Base-by-base conservation (phyloP, 2,797 vertebrate genomes). In the Gallinago stenura region DNA sequence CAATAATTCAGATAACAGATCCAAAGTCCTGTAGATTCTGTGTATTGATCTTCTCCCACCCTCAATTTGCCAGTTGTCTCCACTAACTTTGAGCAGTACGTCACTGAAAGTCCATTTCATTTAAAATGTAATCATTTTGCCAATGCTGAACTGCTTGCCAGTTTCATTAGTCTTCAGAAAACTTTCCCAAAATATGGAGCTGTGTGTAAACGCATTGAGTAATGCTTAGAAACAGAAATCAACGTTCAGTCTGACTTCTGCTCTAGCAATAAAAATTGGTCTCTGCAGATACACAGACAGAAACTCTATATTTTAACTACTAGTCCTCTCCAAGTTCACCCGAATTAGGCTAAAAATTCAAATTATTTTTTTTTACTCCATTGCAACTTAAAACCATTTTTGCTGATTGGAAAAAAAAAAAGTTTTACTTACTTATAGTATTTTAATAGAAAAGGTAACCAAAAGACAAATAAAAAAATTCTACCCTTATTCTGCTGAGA, bases 41-140 rank as follows among this genome's bases (percentile, higher is more conserved):
- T 37, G 93, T 91, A 95, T 97, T 96, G 95, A 97, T 95, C 97
- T 83, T 95, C 92, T 92, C 93, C 93, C 96, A 96, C 89, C 90
- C 95, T 90, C 81, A 93, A 95, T 95, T 93, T 95, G 78, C 93
- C 93, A 85, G 87, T 96, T 97, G 96, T 96, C 93, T 97, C 86
- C 92, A 81, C 83, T 93, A 93, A 85, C 95, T 90, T 82, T 83
- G 81, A 94, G 94, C 86, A 89, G 93, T 95, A 95, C n/a, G 61
- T 95, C 88, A 94, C 78, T 18, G 71, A 93, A 87, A 78, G 94
- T 78, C 95, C 93, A 93, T 97, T 95, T 95, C 92, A 96, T 95
- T 97, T 96, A 93, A 94, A 95, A 95, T 85, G 86, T 69, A 94
- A 94, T 93, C 86, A 80, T 50, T 96, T 96, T 86, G 93, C 95